phyloP scores from a whole-genome alignment of 2,888 invertebrate species.

The Uropetala carovei region DNA sequence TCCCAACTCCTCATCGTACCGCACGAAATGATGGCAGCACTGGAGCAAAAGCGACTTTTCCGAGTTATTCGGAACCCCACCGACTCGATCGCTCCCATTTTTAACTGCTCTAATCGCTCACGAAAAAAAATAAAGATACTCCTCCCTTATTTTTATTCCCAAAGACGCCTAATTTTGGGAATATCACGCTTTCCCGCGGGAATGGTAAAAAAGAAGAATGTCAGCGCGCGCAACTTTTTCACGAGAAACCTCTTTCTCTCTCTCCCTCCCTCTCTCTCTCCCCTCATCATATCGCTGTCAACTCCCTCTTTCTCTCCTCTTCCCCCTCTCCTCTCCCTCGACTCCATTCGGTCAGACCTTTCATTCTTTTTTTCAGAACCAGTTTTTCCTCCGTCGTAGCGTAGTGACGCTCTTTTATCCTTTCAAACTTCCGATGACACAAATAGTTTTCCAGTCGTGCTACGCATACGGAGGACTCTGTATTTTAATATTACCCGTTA shows the following conservation, averaged over 20 bases:
- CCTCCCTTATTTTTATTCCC: slow-evolving; percentile 15
- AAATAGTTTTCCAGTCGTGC: too few relatives aligned
- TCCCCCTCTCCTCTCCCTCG: too few relatives aligned
- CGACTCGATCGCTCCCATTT: slow-evolving; percentile 40
- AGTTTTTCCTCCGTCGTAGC: background rate
- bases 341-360: background rate
- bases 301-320: too few relatives aligned
- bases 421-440: too few relatives aligned
- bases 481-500: too few relatives aligned
- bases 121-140: slow-evolving; percentile 23
- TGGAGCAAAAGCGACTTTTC: slow-evolving; percentile 29
- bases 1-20: slow-evolving; percentile 1
- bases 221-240: slow-evolving; percentile 45
- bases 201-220: slow-evolving; percentile 6
- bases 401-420: too few relatives aligned
- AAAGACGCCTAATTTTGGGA: slow-evolving; percentile 51
- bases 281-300: background rate
- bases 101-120: slow-evolving; percentile 44
- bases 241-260: slow-evolving; percentile 5
- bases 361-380: background rate
- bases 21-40: slow-evolving; percentile 46
- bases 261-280: background rate
- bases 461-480: too few relatives aligned
- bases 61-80: slow-evolving; percentile 28
- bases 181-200: slow-evolving; percentile 46